Percentiles rank a stretch among this genome's conserved stretches.
Evolutionary conservation across 2,797 vertebrate species (phyloP).

Genomic region (Sebastes cheni): DNA sequence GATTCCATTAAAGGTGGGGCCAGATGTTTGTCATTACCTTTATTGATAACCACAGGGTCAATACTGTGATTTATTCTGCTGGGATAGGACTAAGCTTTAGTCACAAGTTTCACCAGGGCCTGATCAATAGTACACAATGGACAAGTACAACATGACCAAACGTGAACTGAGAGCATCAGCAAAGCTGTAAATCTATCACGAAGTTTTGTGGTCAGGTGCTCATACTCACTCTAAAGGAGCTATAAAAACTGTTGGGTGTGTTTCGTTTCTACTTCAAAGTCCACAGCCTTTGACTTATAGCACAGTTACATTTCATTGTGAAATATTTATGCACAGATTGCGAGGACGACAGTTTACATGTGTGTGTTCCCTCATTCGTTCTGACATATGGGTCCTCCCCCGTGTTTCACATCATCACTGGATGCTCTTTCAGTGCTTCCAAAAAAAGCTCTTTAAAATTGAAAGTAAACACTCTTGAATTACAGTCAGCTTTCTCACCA

Average conservation of each 20-base stretch:
- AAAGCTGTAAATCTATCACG: slow-evolving; percentile 63
- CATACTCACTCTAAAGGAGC: slow-evolving; percentile 9
- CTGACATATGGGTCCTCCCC: background rate
- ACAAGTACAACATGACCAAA: slow-evolving; percentile 81
- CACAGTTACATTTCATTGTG: slow-evolving; percentile 16
- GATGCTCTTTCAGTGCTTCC: slow-evolving; percentile 5
- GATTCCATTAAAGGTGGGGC: slow-evolving; percentile 86
- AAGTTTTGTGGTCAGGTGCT: slow-evolving; percentile 59
- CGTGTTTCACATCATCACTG: background rate
- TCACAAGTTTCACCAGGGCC: slow-evolving; percentile 82
- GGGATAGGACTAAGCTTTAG: slow-evolving; percentile 84
- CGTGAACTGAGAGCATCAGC: slow-evolving; percentile 71
- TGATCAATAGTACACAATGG: slow-evolving; percentile 85
- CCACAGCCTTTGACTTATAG: slow-evolving; percentile 9
- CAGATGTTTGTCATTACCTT: slow-evolving; percentile 88
- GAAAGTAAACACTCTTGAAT: slow-evolving; percentile 24
- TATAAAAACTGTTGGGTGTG: slow-evolving; percentile 19
- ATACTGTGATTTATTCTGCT: slow-evolving; percentile 86
- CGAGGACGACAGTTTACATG: background rate
- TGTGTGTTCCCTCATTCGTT: background rate
- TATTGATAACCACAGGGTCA: slow-evolving; percentile 86
- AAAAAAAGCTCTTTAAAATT: slow-evolving; percentile 22
- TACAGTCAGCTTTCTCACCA: slow-evolving; percentile 19
- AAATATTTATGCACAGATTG: background rate
- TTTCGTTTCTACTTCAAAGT: slow-evolving; percentile 25